A percentile compares a stretch with the other conserved stretches of the same genome.
Conservation (phyloP, 2,888 invertebrate species). For the Polyommatus icarus region DNA sequence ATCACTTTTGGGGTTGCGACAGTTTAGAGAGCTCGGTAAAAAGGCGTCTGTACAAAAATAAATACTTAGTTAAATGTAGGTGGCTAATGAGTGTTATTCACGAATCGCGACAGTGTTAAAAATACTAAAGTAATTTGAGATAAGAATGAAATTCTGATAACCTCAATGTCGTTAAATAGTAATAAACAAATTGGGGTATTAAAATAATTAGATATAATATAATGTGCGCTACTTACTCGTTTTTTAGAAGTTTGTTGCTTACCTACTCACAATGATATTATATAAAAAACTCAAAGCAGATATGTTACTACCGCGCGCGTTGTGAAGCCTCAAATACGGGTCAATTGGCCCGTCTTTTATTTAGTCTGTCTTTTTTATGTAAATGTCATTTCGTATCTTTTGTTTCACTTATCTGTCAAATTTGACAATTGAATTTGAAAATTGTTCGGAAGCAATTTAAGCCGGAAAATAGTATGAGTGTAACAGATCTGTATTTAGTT, state of each 20-base stretch:
- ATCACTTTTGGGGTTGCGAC: slow-evolving; percentile 14
- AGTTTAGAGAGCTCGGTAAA: slow-evolving; percentile 2
- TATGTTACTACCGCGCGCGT: too few relatives aligned
- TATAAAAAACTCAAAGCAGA: too few relatives aligned
- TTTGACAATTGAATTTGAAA: too few relatives aligned
- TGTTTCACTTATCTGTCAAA: too few relatives aligned
- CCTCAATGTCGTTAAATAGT: neutral
- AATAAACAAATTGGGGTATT: slow-evolving; percentile 8
- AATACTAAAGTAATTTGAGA: slow-evolving; percentile 9
- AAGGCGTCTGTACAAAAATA: neutral
- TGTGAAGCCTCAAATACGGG: too few relatives aligned
- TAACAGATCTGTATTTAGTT: too few relatives aligned
- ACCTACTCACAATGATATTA: too few relatives aligned
- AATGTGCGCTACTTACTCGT: neutral
- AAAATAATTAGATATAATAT: neutral
- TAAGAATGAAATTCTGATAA: neutral
- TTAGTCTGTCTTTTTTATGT: too few relatives aligned
- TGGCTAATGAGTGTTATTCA: slow-evolving; percentile 3
- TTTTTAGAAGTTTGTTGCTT: neutral
- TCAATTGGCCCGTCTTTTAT: too few relatives aligned
- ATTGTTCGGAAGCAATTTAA: too few relatives aligned
- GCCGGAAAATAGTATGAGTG: too few relatives aligned
- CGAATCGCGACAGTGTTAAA: slow-evolving; percentile 11
- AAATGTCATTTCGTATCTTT: too few relatives aligned
- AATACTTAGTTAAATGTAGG: neutral